These are phyloP conservation scores for Pristionchus pacificus DNA, from an alignment of 1,140 invertebrate species.

Conservation along the genomic window DNA sequence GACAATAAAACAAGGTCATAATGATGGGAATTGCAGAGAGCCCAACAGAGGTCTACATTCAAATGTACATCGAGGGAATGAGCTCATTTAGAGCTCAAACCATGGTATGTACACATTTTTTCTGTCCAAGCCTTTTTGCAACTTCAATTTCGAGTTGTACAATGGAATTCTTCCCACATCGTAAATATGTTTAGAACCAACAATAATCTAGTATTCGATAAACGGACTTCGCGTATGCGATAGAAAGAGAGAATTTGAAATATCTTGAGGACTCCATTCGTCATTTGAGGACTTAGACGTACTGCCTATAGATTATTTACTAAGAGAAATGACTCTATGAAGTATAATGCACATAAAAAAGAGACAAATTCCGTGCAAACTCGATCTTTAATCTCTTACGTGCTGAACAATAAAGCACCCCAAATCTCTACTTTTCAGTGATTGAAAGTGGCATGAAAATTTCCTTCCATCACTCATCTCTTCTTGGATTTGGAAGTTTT, in stretches of 20 bases:
- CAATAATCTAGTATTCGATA: constrained; percentile 1
- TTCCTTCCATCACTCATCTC: no score
- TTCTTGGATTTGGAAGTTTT: no score
- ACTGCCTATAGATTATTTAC: no score
- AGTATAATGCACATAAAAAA: no score
- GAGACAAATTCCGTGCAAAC: neutral
- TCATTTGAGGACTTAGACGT: neutral
- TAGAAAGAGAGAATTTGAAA: no score
- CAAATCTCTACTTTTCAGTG: constrained; percentile 1
- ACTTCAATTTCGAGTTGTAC: neutral
- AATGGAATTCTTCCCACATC: constrained; percentile 4
- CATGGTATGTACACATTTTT: constrained; percentile 28
- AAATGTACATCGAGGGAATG: constrained; percentile 56
- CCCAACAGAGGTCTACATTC: constrained; percentile 45
- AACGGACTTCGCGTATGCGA: constrained; percentile 3
- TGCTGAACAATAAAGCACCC: constrained; percentile 10
- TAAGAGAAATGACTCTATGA: no score
- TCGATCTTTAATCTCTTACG: constrained; percentile 11
- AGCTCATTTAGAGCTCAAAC: constrained; percentile 45
- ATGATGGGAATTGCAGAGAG: constrained; percentile 32
- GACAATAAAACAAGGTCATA: no score
- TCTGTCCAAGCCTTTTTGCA: constrained; percentile 1
- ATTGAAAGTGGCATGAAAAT: neutral
- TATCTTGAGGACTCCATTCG: constrained; percentile 9
- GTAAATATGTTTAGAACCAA: constrained; percentile 3